Conservation (phyloP, 2,888 invertebrate genomes). For the Cephus runcator region DNA sequence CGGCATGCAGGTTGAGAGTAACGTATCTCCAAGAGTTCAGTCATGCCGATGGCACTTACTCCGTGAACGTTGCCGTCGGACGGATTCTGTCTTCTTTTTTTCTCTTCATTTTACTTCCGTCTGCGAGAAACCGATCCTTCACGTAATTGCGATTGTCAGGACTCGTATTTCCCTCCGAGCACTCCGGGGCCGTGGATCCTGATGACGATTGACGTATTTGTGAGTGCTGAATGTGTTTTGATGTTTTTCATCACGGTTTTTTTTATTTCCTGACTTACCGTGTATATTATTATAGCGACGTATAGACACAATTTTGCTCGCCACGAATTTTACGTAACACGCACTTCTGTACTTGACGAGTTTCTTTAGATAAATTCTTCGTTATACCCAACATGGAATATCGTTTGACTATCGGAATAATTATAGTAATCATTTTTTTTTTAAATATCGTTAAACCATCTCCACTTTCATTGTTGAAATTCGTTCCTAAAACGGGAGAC, state of each 20-base stretch:
- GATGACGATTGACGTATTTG: neutral
- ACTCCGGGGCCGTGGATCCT: neutral
- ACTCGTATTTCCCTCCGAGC: neutral
- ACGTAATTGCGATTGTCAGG: neutral
- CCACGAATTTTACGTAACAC: neutral
- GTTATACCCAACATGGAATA: neutral
- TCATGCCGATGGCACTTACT: conserved; percentile 4
- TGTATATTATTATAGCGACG: neutral
- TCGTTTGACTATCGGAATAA: no score
- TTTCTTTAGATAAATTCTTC: neutral
- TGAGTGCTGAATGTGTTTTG: neutral
- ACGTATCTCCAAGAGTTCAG: conserved; percentile 6
- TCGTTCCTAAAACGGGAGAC: neutral
- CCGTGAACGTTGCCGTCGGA: neutral
- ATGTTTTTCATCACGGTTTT: neutral
- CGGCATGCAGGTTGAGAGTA: neutral
- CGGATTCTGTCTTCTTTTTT: neutral
- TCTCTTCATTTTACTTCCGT: neutral
- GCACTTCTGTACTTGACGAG: neutral
- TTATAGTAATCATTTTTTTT: no score
- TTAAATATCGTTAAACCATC: no score
- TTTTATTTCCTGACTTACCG: neutral
- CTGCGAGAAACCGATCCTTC: neutral
- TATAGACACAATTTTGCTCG: neutral
- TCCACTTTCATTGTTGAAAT: neutral